These are phyloP conservation scores for Apomyelois bistriatella DNA, from an alignment of 2,888 invertebrate genomes.

Conservation along the genomic window DNA sequence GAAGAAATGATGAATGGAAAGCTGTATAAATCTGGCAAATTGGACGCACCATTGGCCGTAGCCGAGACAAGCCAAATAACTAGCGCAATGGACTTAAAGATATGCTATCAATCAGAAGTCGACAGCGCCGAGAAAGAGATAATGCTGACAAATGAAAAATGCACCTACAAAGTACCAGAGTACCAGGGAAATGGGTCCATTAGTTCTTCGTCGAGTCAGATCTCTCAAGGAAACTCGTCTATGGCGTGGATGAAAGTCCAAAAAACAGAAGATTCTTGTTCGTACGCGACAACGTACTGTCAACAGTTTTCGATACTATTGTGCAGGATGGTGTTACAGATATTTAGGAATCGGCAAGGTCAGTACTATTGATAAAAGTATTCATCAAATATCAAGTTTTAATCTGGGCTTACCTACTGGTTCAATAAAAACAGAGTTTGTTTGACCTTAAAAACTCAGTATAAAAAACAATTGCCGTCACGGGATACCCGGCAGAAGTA, in stretches of 20 bases:
- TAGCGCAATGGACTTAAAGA: constrained; percentile 56
- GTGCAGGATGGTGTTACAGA: constrained; percentile 81
- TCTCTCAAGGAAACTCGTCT: constrained; percentile 60
- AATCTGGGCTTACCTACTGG: background rate
- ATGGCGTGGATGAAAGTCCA: constrained; percentile 78
- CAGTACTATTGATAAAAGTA: constrained; percentile 13
- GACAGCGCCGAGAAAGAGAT: constrained; percentile 59
- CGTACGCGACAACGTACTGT: constrained; percentile 74
- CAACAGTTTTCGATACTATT: constrained; percentile 81
- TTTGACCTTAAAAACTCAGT: no score
- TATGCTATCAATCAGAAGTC: constrained; percentile 59
- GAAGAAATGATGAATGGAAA: constrained; percentile 82
- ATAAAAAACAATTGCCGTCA: no score
- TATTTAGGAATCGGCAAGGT: constrained; percentile 80
- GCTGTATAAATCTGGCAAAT: constrained; percentile 57
- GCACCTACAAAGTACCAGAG: constrained; percentile 62
- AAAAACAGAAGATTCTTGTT: constrained; percentile 54
- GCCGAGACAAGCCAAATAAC: constrained; percentile 29
- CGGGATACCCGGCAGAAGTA: no score
- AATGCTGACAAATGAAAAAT: constrained; percentile 58
- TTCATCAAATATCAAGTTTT: background rate
- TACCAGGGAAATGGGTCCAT: constrained; percentile 54
- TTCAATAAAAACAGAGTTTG: no score
- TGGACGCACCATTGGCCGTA: constrained; percentile 30
- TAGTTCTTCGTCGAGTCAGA: constrained; percentile 56